Evolutionary conservation across 1,140 invertebrate species (phyloP).

Genomic region (Pteromalus puparum): DNA sequence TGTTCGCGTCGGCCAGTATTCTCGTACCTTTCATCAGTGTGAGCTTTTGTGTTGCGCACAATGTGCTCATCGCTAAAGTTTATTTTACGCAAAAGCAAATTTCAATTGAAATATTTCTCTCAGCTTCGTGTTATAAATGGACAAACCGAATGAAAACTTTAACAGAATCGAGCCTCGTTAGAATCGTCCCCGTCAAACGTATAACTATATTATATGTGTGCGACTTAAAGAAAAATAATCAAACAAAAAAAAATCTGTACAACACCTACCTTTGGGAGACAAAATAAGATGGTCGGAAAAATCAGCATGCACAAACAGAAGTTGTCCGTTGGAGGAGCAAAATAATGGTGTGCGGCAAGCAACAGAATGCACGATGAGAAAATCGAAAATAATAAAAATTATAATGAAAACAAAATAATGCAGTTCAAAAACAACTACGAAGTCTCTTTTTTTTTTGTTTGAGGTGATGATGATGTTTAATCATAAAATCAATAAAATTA

Average conservation of each 20-base stretch:
- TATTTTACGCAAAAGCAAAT: too few relatives aligned
- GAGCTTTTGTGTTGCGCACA: too few relatives aligned
- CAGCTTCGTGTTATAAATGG: too few relatives aligned
- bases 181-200: conserved; percentile 4
- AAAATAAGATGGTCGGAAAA: conserved; percentile 41
- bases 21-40: too few relatives aligned
- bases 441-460: conserved; percentile 61
- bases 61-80: too few relatives aligned
- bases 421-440: conserved; percentile 65
- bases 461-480: conserved; percentile 72
- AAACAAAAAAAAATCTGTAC: conserved; percentile 21
- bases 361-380: not conserved
- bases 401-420: conserved; percentile 57
- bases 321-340: conserved; percentile 23
- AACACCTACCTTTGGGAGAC: conserved; percentile 47
- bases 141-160: too few relatives aligned
- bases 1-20: too few relatives aligned
- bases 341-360: conserved; percentile 27
- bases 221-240: conserved; percentile 15
- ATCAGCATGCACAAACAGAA: conserved; percentile 48
- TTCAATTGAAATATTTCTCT: too few relatives aligned
- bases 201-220: not conserved
- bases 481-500: conserved; percentile 75
- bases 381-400: not conserved
- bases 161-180: too few relatives aligned